Evolutionary conservation across 2,113 vertebrate genomes (phyloP).

Genomic region (Gobiocypris rarus): DNA sequence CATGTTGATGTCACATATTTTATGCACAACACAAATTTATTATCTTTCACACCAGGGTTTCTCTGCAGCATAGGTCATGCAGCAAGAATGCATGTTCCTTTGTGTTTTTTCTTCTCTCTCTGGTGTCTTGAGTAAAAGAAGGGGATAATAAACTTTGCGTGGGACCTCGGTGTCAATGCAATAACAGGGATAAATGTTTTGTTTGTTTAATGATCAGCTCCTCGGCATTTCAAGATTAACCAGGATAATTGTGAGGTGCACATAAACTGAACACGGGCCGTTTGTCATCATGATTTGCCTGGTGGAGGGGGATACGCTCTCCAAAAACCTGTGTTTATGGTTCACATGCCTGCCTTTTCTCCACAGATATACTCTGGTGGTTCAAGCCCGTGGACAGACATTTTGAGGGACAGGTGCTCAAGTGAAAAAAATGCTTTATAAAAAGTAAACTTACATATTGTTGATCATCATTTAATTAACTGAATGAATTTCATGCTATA

Average conservation of each 20-base stretch:
- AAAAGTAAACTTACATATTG: too few relatives aligned
- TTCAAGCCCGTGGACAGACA: too few relatives aligned
- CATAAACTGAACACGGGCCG: slow-evolving; percentile 42
- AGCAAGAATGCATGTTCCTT: slow-evolving; percentile 44
- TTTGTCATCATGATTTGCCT: slow-evolving; percentile 44
- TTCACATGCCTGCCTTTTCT: slow-evolving; percentile 20
- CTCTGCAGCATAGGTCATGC: slow-evolving; percentile 45
- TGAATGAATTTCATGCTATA: too few relatives aligned
- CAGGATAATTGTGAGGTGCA: slow-evolving; percentile 36
- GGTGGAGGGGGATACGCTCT: slow-evolving; percentile 29
- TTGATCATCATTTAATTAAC: too few relatives aligned
- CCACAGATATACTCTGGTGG: background rate
- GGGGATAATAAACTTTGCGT: slow-evolving; percentile 46
- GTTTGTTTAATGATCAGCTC: slow-evolving; percentile 55
- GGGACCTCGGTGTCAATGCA: slow-evolving; percentile 39
- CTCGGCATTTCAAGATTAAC: slow-evolving; percentile 43
- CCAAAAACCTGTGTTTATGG: slow-evolving; percentile 50
- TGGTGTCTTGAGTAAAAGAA: slow-evolving; percentile 16
- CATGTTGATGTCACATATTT: slow-evolving; percentile 11
- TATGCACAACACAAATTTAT: slow-evolving; percentile 31
- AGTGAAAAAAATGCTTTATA: too few relatives aligned
- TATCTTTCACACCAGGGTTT: slow-evolving; percentile 46
- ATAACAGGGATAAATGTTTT: slow-evolving; percentile 54
- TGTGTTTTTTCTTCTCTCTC: slow-evolving; percentile 26
- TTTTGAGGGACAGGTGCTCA: too few relatives aligned